Percentiles rank a stretch among this genome's conserved stretches.
phyloP scores from a whole-genome alignment of 2,888 invertebrate species.

The Lepidocyrtoides sp. region DNA sequence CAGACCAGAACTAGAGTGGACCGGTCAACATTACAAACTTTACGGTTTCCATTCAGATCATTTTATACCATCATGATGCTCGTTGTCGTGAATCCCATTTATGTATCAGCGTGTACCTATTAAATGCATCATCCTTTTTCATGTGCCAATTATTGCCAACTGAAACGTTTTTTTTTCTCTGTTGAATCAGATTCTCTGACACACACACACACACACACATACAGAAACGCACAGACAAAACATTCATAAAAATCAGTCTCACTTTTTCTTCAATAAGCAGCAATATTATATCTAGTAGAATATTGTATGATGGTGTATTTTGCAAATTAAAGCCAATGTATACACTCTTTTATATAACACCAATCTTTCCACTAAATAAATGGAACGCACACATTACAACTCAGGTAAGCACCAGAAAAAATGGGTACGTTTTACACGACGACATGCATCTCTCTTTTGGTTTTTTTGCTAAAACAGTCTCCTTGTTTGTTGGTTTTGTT shows the following conservation, averaged over 20 bases:
- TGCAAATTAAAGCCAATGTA: too few species aligned
- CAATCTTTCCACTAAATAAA: neutral
- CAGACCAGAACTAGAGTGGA: neutral
- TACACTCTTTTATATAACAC: neutral
- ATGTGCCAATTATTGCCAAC: slow-evolving; percentile 53
- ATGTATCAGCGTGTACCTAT: neutral
- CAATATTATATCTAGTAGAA: neutral
- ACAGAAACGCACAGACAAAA: neutral
- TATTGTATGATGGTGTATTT: too few species aligned
- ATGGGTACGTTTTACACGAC: neutral
- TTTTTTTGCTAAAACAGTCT: neutral
- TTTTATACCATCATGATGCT: neutral
- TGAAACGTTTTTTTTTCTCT: slow-evolving; percentile 39
- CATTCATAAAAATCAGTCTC: neutral
- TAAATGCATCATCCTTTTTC: slow-evolving; percentile 26
- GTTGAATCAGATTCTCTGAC: neutral
- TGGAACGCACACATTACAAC: slow-evolving; percentile 3
- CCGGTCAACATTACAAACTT: neutral
- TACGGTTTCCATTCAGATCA: neutral
- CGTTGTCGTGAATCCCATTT: neutral
- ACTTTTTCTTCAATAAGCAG: neutral
- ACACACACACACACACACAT: too few species aligned
- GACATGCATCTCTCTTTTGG: slow-evolving; percentile 1
- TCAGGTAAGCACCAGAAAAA: neutral
- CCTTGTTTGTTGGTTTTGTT: neutral